Percentiles rank a stretch among this genome's conserved stretches.
phyloP scores from a whole-genome alignment of 2,888 invertebrate genomes.

The Creontiades dilutus region DNA sequence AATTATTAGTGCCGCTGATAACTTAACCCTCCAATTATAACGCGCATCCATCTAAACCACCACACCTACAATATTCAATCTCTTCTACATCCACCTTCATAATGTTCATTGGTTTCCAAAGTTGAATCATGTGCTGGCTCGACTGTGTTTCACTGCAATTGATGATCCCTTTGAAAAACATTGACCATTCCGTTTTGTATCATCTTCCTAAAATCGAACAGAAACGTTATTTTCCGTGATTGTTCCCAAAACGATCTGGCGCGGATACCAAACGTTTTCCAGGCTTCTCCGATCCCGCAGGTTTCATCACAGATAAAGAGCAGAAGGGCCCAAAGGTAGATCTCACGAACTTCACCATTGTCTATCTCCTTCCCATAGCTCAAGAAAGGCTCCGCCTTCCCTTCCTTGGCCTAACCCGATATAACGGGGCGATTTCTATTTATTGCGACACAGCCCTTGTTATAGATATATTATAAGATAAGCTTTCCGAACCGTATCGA shows the following conservation, averaged over 20 bases:
- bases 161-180: neutral
- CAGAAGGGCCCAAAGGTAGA: constrained; percentile 31
- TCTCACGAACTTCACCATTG: constrained; percentile 57
- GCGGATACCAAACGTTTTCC: constrained; percentile 16
- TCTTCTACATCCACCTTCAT: too few species aligned
- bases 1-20: too few species aligned
- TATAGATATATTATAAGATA: constrained; percentile 70
- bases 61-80: too few species aligned
- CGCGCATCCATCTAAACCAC: too few species aligned
- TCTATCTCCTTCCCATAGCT: constrained; percentile 51
- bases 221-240: constrained; percentile 23
- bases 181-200: neutral
- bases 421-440: constrained; percentile 65
- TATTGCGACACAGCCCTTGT: constrained; percentile 61
- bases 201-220: neutral
- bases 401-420: neutral
- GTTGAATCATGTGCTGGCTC: too few species aligned
- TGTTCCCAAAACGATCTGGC: neutral
- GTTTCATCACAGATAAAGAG: constrained; percentile 39
- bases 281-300: constrained; percentile 9
- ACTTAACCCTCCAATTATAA: too few species aligned
- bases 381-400: neutral
- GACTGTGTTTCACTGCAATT: too few species aligned
- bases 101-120: too few species aligned
- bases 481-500: constrained; percentile 60